phyloP scores from a whole-genome alignment of 2,113 vertebrate species.

The Pluvialis apricaria region DNA sequence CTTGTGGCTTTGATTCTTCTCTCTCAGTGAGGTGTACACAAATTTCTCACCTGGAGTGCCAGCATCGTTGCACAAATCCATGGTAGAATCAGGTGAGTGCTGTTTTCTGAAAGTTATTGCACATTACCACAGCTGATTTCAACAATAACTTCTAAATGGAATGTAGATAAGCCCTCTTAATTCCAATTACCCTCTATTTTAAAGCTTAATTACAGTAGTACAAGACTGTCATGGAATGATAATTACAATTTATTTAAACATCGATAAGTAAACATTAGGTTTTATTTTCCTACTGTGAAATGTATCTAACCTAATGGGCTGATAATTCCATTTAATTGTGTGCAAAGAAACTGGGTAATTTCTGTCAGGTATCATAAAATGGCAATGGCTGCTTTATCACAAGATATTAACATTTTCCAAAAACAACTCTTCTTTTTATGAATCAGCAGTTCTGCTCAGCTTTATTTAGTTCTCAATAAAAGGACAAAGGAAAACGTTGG shows the following conservation, averaged over 20 bases:
- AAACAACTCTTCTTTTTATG: conserved; percentile 22
- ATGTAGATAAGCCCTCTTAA: conserved; percentile 40
- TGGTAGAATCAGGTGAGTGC: neutral
- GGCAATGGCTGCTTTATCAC: conserved; percentile 38
- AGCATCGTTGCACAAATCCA: neutral
- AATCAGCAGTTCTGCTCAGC: neutral
- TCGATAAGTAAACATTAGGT: conserved; percentile 41
- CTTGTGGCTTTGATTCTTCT: neutral
- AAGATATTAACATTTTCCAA: conserved; percentile 47
- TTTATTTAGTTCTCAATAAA: neutral
- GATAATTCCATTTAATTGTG: conserved; percentile 42
- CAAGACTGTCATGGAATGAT: conserved; percentile 30
- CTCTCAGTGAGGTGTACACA: neutral
- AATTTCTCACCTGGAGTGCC: neutral
- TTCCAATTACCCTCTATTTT: conserved; percentile 52
- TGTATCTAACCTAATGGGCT: conserved; percentile 51
- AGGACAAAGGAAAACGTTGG: neutral
- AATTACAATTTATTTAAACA: conserved; percentile 57
- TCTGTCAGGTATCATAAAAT: conserved; percentile 56
- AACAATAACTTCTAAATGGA: conserved; percentile 35
- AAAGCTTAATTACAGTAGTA: conserved; percentile 54
- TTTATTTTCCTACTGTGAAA: conserved; percentile 59
- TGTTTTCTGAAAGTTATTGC: conserved; percentile 6
- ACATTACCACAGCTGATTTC: conserved; percentile 1
- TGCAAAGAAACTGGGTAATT: conserved; percentile 46